phyloP scores from a whole-genome alignment of 2,888 invertebrate species.

The Eledona agricola region DNA sequence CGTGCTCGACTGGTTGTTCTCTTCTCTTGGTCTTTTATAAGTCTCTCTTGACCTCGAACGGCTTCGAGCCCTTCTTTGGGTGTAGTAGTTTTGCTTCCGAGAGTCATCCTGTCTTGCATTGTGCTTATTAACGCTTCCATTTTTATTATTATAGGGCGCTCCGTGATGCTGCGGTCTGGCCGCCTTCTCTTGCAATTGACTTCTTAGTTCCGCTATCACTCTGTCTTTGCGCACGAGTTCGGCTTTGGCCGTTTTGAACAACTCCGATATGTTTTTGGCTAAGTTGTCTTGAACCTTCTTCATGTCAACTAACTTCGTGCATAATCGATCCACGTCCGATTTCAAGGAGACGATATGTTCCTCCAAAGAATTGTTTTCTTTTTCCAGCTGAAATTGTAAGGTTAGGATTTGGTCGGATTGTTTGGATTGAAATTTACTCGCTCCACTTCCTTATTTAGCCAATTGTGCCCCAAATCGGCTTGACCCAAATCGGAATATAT shows the following conservation, averaged over 20 bases:
- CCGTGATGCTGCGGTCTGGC: no score
- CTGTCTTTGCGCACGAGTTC: constrained; percentile 64
- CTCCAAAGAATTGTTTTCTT: constrained; percentile 46
- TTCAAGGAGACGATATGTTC: constrained; percentile 49
- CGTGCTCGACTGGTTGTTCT: background rate
- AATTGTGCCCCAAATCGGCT: no score
- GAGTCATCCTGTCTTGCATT: background rate
- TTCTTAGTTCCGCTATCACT: constrained; percentile 61
- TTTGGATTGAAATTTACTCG: constrained; percentile 46
- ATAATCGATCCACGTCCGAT: constrained; percentile 50
- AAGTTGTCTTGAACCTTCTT: constrained; percentile 56
- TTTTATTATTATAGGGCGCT: no score
- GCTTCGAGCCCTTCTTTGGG: constrained; percentile 35
- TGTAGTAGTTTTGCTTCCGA: no score
- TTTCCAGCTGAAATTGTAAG: constrained; percentile 52
- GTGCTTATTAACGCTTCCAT: background rate
- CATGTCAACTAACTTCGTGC: constrained; percentile 48
- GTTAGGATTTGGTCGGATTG: constrained; percentile 18
- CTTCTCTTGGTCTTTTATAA: constrained; percentile 4
- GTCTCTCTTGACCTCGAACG: constrained; percentile 11
- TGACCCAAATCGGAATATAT: no score
- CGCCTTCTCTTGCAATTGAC: constrained; percentile 51
- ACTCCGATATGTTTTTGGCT: constrained; percentile 61
- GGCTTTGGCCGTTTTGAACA: constrained; percentile 63
- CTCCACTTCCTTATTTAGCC: constrained; percentile 53